phyloP scores from a whole-genome alignment of 1,140 invertebrate genomes.

The Elysia chlorotica region DNA sequence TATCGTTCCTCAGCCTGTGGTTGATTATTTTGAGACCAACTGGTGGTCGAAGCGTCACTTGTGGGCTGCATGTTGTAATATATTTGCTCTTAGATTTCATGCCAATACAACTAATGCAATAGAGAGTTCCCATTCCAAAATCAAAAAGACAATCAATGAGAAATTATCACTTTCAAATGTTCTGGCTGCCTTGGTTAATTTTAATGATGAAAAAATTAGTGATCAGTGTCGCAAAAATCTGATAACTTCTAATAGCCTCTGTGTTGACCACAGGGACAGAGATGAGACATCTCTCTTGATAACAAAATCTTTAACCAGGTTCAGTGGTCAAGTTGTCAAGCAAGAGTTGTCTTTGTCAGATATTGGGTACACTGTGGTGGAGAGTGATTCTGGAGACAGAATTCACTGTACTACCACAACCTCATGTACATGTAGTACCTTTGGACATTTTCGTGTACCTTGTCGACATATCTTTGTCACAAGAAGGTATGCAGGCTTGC shows the following conservation, averaged over 20 bases:
- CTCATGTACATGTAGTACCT: neutral
- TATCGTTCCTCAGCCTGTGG: neutral
- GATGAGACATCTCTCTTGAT: neutral
- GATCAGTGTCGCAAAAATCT: neutral
- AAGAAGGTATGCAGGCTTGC: neutral
- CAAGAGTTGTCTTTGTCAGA: neutral
- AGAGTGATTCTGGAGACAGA: too few species aligned
- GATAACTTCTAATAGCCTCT: neutral
- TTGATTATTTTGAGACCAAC: neutral
- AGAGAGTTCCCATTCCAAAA: slow-evolving; percentile 1
- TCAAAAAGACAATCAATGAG: neutral
- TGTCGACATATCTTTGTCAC: neutral
- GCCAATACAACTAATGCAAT: neutral
- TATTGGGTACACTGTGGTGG: neutral
- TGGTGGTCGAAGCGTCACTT: neutral
- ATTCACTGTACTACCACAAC: neutral
- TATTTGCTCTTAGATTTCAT: neutral
- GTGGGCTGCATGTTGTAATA: neutral
- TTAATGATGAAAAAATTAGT: neutral
- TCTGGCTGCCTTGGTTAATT: neutral
- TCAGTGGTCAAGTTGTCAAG: neutral
- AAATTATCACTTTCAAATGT: neutral
- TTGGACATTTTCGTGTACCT: neutral
- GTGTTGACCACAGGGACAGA: neutral
- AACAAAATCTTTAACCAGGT: neutral